Conservation (phyloP, 2,113 vertebrate genomes). For the Hemiscyllium ocellatum region DNA sequence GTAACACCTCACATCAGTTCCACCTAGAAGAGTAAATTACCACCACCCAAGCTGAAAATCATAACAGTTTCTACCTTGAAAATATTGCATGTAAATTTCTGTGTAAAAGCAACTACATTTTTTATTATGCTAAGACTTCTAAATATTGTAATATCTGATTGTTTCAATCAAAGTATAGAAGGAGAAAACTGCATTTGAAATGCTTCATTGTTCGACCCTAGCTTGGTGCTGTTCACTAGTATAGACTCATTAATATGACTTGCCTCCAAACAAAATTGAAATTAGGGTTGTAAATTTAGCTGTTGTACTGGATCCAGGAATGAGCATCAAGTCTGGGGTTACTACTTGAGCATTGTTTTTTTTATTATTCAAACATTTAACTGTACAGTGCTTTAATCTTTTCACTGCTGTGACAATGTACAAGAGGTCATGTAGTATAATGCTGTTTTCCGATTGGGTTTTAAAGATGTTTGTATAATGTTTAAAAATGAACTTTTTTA, state of each 20-base stretch:
- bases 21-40: background rate
- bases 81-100: background rate
- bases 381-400: background rate
- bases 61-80: background rate
- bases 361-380: background rate
- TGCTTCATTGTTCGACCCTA: background rate
- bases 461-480: constrained; percentile 8
- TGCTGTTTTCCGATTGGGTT: background rate
- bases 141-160: background rate
- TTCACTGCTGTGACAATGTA: background rate
- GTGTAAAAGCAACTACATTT: background rate
- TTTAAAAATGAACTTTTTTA: constrained; percentile 7
- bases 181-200: background rate
- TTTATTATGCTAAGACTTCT: background rate
- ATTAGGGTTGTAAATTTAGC: background rate
- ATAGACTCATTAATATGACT: background rate
- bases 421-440: background rate
- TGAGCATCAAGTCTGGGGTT: background rate
- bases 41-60: background rate
- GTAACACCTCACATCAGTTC: background rate
- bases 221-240: background rate
- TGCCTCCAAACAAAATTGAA: background rate
- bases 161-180: no score
- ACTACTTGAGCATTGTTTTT: background rate
- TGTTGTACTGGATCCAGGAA: background rate